Evolutionary conservation across 2,113 vertebrate species (phyloP), one percentile per base, ranked within the genome.

Genomic region (Malurus elegans): DNA sequence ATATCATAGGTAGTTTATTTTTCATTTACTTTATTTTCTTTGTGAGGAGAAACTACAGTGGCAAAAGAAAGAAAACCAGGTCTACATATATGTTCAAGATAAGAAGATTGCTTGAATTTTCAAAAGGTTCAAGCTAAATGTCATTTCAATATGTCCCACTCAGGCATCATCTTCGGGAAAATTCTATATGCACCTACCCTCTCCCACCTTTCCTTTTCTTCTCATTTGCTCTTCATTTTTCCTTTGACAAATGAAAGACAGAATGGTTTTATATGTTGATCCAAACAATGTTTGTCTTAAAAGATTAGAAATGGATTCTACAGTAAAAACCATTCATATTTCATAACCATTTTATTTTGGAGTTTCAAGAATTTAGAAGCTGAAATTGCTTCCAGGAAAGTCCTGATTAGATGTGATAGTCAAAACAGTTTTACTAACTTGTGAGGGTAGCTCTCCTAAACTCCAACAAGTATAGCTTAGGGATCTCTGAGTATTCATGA

Each of bases 361-460:
- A 64, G 18, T 29, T 7, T 47, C 60, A 38, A 82, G 29, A 92
- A 44, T 51, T 60, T 76, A 72, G 54, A 83, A 76, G 15, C 1
- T 40, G 29, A 83, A 88, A 64, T 11, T 54, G 3, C 6, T 79
- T 67, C 13, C 38, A 79, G 28, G 42, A 70, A 82, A 57, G 16
- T 26, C 28, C 42, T 88, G 16, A 29, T 54, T 60, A 54, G 17
- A 64, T 54, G 6, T 50, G 10, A 31, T 36, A 71, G 11, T 38
- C 14, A 48, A 73, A 93, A 66, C 23, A 58, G 23, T 20, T 12
- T 61, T 62, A 62, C 5, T 79, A 26, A 44, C 12, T 56, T 29
- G 5, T 1, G 1, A 4, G 3, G 2, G 1, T 44, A 72, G 5
- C 1, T 61, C 57, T 86, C 14, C 20, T 47, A 45, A 86, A 76